Percentiles rank a stretch among this genome's conserved stretches.
phyloP scores from a whole-genome alignment of 2,888 invertebrate species.

The Nomada fabriciana region DNA sequence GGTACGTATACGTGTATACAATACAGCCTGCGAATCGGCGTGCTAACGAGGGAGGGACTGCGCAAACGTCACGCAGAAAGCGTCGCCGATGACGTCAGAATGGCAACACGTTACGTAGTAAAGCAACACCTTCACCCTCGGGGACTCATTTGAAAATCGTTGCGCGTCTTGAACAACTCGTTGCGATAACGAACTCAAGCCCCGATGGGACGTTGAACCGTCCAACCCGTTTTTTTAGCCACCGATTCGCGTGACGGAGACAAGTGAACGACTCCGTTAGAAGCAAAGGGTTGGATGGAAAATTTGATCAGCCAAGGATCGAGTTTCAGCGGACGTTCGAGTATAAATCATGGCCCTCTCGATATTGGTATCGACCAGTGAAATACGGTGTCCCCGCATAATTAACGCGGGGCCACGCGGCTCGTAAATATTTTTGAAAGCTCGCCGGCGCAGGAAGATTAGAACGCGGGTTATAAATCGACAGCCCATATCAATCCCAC shows the following conservation, averaged over 20 bases:
- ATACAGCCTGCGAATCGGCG: constrained; percentile 52
- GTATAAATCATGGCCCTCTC: neutral
- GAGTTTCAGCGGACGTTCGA: too few species aligned
- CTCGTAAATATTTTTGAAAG: constrained; percentile 40
- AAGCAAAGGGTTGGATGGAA: too few species aligned
- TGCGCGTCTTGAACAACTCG: constrained; percentile 22
- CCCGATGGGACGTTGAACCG: constrained; percentile 30
- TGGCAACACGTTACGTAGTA: constrained; percentile 32
- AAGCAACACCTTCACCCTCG: constrained; percentile 41
- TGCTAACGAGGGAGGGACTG: constrained; percentile 53
- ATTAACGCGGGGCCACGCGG: neutral
- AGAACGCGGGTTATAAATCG: constrained; percentile 33
- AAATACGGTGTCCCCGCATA: constrained; percentile 11
- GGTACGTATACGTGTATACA: constrained; percentile 10
- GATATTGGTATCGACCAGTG: constrained; percentile 14
- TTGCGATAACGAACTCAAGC: constrained; percentile 7
- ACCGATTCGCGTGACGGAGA: too few species aligned
- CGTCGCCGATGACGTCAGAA: constrained; percentile 60
- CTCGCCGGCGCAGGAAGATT: neutral
- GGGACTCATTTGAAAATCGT: constrained; percentile 34
- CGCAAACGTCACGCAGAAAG: constrained; percentile 52
- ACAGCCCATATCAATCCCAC: neutral
- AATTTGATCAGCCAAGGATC: too few species aligned
- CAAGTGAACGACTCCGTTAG: too few species aligned
- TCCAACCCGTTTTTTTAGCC: too few species aligned